Conservation (phyloP, 2,888 invertebrate species). For the Eurois occulta region DNA sequence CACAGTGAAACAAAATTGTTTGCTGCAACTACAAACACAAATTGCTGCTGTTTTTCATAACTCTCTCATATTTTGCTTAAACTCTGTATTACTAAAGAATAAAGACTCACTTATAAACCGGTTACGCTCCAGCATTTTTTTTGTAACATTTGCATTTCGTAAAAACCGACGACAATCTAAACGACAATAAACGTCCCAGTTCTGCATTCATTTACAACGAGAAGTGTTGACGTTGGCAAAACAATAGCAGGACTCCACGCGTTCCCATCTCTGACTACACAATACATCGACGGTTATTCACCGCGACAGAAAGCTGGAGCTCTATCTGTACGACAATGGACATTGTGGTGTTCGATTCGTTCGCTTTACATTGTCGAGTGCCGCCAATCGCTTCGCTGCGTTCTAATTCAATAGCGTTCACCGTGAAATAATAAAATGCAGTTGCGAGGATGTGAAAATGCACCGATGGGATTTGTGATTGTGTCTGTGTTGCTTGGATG, state of each 20-base stretch:
- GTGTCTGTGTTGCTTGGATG: conserved; percentile 28
- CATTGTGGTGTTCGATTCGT: conserved; percentile 70
- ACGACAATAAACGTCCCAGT: conserved; percentile 78
- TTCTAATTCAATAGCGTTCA: conserved; percentile 73
- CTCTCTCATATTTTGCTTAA: conserved; percentile 42
- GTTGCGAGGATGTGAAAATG: conserved; percentile 55
- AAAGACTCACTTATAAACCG: conserved; percentile 68
- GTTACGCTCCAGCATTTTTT: conserved; percentile 68
- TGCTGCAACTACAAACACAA: conserved; percentile 12
- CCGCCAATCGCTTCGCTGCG: conserved; percentile 69
- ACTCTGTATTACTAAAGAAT: conserved; percentile 57
- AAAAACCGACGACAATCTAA: conserved; percentile 74
- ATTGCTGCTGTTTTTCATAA: conserved; percentile 34
- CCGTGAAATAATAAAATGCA: conserved; percentile 66
- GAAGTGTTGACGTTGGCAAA: conserved; percentile 80
- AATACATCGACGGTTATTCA: conserved; percentile 78
- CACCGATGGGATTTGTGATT: conserved; percentile 49
- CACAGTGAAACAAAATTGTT: conserved; percentile 33
- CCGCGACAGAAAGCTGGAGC: conserved; percentile 62
- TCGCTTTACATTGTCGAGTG: conserved; percentile 61
- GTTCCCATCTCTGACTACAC: conserved; percentile 71
- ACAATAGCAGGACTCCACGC: conserved; percentile 78
- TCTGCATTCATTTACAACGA: conserved; percentile 79
- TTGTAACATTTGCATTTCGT: conserved; percentile 74
- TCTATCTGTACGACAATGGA: conserved; percentile 71